Evolutionary conservation across 2,113 vertebrate genomes (phyloP), one percentile per base, ranked within the genome.

Genomic region (Eptatretus burgeri): DNA sequence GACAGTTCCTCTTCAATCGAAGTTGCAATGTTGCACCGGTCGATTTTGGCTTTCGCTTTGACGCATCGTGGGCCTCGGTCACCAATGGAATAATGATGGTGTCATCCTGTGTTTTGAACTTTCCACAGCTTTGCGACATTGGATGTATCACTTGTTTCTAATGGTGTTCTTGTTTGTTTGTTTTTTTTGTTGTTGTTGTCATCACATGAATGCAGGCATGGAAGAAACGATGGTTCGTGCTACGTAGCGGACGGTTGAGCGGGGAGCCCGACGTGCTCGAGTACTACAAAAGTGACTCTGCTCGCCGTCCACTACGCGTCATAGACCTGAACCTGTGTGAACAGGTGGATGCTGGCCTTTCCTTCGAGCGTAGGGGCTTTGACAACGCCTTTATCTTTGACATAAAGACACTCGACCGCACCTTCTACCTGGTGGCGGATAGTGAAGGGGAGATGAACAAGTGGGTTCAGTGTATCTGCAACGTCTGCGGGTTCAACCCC

Each of bases 401-500:
- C 75, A 87, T 98, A 77, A 94, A 85, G 75, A 98, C 91, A 16
- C 83, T 79, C 0, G 91, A 94, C 67, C 81, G 91, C 67, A 96
- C 85, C 67, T 98, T 98, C 70, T 98, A 98, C 69, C 80, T 98
- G 60, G 91, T 98, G 66, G 91, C 89, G 0, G 91, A 98, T 72
- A 91, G 86, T 0, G 86, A 98, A 69, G 89, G 93, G 2, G 91
- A 96, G 66, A 98, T 98, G 91, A 98, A 88, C 73, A 91, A 89
- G 69, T 98, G 91, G 91, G 91, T 98, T 41, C 83, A 85, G 68
- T 82, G 83, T 69, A 98, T 98, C 74, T 98, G 91, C 71, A 88
- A 94, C 73, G 85, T 98, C 67, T 98, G 91, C 19, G 91, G 91
- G 64, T 98, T 98, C 78, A 98, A 95, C 74, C 91, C 95, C 71